These are phyloP conservation scores for Sebastes hopkinsi DNA, from an alignment of 2,797 vertebrate genomes.

Conservation along the genomic window DNA sequence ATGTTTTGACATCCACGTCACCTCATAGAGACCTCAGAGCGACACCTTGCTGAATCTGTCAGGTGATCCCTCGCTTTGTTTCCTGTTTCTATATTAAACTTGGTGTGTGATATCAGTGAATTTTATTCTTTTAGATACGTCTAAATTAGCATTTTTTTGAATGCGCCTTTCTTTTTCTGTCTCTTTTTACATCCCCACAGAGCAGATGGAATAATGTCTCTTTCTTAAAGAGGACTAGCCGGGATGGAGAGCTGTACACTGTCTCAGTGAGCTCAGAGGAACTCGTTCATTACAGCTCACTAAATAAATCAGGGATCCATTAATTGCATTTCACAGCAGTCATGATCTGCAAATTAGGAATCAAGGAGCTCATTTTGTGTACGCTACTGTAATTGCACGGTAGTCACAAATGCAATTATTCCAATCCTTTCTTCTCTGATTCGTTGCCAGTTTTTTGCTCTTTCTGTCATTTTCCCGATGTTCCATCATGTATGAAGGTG, in stretches of 20 bases:
- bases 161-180: background rate
- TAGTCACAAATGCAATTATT: slow-evolving; percentile 55
- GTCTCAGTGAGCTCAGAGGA: slow-evolving; percentile 26
- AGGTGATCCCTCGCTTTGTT: slow-evolving; percentile 15
- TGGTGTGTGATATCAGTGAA: background rate
- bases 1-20: slow-evolving; percentile 21
- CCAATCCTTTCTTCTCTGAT: slow-evolving; percentile 10
- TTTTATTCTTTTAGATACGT: slow-evolving; percentile 15
- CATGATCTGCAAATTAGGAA: slow-evolving; percentile 66
- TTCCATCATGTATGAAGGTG: background rate
- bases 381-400: slow-evolving; percentile 31
- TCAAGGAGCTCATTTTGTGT: slow-evolving; percentile 53
- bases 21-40: slow-evolving; percentile 6
- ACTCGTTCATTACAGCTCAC: slow-evolving; percentile 55
- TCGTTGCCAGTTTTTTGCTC: slow-evolving; percentile 9
- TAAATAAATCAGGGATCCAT: slow-evolving; percentile 73
- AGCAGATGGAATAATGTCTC: background rate
- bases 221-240: background rate
- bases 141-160: slow-evolving; percentile 41
- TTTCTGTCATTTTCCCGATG: background rate
- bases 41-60: slow-evolving; percentile 2
- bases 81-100: slow-evolving; percentile 23
- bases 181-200: background rate
- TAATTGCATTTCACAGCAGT: slow-evolving; percentile 74
- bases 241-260: background rate